Conservation (phyloP, 2,113 vertebrate species). For the Mungos mungo region DNA sequence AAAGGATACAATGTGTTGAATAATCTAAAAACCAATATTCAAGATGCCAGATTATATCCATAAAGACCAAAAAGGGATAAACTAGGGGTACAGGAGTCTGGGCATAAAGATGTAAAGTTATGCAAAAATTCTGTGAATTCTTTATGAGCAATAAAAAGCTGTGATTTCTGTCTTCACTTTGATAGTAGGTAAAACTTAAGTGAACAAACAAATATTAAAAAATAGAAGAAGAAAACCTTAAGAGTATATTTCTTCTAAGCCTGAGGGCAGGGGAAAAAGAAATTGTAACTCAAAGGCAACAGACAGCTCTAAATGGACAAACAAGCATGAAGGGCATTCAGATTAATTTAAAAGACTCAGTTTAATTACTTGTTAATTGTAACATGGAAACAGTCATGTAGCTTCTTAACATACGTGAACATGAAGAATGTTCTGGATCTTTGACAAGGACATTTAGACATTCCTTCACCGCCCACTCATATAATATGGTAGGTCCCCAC, state of each 20-base stretch:
- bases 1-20: not conserved
- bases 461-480: accelerated
- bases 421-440: not conserved
- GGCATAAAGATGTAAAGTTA: not conserved
- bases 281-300: not conserved
- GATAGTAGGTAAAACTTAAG: not conserved
- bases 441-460: not conserved
- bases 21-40: not conserved
- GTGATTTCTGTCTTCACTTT: not conserved
- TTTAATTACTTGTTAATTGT: not conserved
- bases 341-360: not conserved
- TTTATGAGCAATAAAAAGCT: not conserved
- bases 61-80: not conserved
- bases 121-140: not conserved
- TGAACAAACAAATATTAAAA: not conserved
- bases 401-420: not conserved
- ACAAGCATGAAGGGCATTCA: not conserved
- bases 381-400: not conserved
- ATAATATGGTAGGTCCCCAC: accelerated
- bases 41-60: not conserved
- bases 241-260: not conserved
- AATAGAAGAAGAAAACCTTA: not conserved
- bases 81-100: not conserved
- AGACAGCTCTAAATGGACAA: not conserved
- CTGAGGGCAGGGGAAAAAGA: not conserved